A percentile compares a stretch with the other conserved stretches of the same genome.
Conservation (phyloP, 2,888 invertebrate genomes). For the Bedellia somnulentella region DNA sequence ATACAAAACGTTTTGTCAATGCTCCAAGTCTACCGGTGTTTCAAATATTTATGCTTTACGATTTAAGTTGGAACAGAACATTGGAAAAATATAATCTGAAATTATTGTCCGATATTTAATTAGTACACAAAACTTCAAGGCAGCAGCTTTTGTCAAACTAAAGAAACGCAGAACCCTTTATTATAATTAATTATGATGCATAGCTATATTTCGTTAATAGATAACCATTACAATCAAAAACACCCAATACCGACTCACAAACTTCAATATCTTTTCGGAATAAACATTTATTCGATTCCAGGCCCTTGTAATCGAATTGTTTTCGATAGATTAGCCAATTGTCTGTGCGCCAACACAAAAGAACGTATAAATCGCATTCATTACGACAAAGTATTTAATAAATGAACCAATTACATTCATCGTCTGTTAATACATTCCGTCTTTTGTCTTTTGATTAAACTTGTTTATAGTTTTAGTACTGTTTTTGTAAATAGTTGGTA, state of each 20-base stretch:
- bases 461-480: too few relatives aligned
- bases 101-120: too few relatives aligned
- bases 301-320: conserved; percentile 16
- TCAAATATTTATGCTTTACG: too few relatives aligned
- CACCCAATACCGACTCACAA: background rate
- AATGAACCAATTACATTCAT: too few relatives aligned
- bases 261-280: background rate
- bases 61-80: too few relatives aligned
- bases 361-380: conserved; percentile 30
- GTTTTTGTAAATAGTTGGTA: too few relatives aligned
- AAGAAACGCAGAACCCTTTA: background rate
- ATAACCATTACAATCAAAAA: background rate
- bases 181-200: background rate
- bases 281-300: too few relatives aligned
- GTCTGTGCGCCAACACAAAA: conserved; percentile 23
- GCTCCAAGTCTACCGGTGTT: too few relatives aligned
- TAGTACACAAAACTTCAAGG: background rate
- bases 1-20: too few relatives aligned
- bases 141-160: background rate
- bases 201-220: background rate
- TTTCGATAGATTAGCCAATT: conserved; percentile 26
- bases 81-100: too few relatives aligned
- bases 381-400: conserved; percentile 34
- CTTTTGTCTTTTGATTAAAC: too few relatives aligned
- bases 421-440: too few relatives aligned